Evolutionary conservation across 2,797 vertebrate genomes (phyloP).

Genomic region (Parambassis ranga): DNA sequence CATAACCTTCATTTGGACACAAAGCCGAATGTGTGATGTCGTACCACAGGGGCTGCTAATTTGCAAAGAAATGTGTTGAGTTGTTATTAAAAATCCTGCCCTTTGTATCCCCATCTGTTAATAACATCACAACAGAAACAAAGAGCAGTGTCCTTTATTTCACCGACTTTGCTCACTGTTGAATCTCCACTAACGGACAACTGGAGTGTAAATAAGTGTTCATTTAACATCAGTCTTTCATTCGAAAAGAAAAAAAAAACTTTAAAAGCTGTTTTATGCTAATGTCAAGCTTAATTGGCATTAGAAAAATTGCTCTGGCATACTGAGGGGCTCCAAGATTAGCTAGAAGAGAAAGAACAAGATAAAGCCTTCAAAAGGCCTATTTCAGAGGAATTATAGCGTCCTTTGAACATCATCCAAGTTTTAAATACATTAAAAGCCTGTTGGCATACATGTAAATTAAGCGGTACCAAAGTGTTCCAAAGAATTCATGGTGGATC

Average conservation of each 20-base stretch:
- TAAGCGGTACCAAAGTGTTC: constrained; percentile 89
- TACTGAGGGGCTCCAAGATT: constrained; percentile 95
- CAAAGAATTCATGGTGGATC: constrained; percentile 89
- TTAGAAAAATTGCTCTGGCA: constrained; percentile 99
- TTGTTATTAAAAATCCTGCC: constrained; percentile 56
- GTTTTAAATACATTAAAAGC: constrained; percentile 97
- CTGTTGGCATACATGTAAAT: constrained; percentile 99
- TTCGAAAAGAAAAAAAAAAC: constrained; percentile 81
- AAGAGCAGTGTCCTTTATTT: constrained; percentile 60
- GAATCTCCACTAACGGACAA: constrained; percentile 70
- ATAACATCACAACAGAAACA: constrained; percentile 60
- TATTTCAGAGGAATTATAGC: constrained; percentile 98
- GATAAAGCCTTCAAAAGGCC: constrained; percentile 98
- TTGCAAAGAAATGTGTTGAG: constrained; percentile 59
- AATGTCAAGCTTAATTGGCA: constrained; percentile 98
- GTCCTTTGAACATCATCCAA: constrained; percentile 98
- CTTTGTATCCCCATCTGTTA: constrained; percentile 52
- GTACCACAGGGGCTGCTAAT: constrained; percentile 67
- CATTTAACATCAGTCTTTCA: constrained; percentile 90
- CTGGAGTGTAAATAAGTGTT: constrained; percentile 89
- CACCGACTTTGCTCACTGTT: constrained; percentile 58
- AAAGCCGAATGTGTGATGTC: constrained; percentile 66
- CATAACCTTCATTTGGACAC: constrained; percentile 78
- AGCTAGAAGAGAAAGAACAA: constrained; percentile 96
- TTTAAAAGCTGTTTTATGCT: constrained; percentile 96